These are phyloP conservation scores for Drosophila carrolli DNA, from an alignment of 1,140 invertebrate genomes.

Conservation along the genomic window DNA sequence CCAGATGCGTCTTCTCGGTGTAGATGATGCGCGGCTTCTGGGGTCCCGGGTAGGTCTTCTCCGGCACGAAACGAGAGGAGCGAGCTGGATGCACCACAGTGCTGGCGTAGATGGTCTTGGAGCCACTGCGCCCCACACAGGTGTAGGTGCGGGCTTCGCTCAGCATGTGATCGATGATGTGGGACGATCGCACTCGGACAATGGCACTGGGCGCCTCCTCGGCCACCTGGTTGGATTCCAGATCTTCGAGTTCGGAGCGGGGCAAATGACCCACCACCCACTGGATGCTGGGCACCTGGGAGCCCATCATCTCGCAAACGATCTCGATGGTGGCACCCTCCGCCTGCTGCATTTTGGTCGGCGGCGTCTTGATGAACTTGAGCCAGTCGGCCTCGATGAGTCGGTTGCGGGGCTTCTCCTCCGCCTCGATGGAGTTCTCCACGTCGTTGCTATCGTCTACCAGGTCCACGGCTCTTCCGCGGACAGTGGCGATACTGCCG, in stretches of 20 bases:
- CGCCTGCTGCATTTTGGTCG: conserved; percentile 77
- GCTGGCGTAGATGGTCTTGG: conserved; percentile 86
- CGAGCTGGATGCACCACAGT: conserved; percentile 85
- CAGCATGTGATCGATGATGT: conserved; percentile 85
- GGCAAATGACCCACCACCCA: conserved; percentile 88
- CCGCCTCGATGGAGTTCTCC: conserved; percentile 77
- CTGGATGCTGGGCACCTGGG: conserved; percentile 88
- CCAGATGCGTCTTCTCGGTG: conserved; percentile 86
- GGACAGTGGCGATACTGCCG: conserved; percentile 53
- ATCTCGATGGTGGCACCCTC: conserved; percentile 86
- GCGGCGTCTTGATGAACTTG: conserved; percentile 85
- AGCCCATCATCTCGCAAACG: conserved; percentile 88
- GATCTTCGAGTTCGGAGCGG: conserved; percentile 85
- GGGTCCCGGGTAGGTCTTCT: conserved; percentile 76
- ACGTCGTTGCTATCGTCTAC: conserved; percentile 72
- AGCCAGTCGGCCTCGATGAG: conserved; percentile 85
- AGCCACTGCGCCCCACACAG: conserved; percentile 89
- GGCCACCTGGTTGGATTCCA: conserved; percentile 85
- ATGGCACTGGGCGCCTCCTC: conserved; percentile 86
- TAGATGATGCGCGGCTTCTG: conserved; percentile 86
- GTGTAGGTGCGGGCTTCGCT: conserved; percentile 86
- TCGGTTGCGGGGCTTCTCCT: conserved; percentile 45
- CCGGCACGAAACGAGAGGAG: conserved; percentile 41
- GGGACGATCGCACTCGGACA: conserved; percentile 87
- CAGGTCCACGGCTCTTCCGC: conserved; percentile 75